These are phyloP conservation scores for Periparus ater DNA, from an alignment of 2,797 vertebrate genomes.

Conservation along the genomic window DNA sequence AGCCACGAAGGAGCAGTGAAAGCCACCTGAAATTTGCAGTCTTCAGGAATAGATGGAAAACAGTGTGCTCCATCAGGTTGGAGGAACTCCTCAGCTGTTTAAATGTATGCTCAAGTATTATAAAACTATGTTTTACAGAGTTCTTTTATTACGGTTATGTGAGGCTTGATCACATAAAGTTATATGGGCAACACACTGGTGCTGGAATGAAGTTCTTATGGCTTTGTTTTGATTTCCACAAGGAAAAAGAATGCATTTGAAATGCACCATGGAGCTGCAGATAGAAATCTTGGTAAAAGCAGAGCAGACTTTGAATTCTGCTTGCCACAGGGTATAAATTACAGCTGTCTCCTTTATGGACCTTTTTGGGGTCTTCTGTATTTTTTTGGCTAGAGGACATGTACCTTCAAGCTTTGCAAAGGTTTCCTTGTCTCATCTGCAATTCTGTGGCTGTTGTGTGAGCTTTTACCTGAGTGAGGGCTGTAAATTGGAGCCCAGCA, in stretches of 20 bases:
- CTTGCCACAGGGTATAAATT: background rate
- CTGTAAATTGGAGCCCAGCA: background rate
- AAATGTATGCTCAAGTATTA: slow-evolving; percentile 31
- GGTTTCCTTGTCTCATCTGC: background rate
- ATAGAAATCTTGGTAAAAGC: slow-evolving; percentile 31
- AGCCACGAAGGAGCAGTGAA: background rate
- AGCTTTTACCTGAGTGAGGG: background rate
- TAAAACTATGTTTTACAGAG: slow-evolving; percentile 42
- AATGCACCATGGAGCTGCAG: slow-evolving; percentile 30
- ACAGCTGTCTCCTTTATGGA: background rate
- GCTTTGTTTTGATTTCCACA: slow-evolving; percentile 49
- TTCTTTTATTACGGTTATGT: slow-evolving; percentile 45
- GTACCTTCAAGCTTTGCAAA: background rate
- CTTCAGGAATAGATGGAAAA: background rate
- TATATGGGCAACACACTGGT: slow-evolving; percentile 29
- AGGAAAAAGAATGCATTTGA: slow-evolving; percentile 38
- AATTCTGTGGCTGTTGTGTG: background rate
- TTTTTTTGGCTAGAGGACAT: background rate
- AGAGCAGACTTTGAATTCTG: slow-evolving; percentile 6
- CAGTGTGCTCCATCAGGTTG: background rate
- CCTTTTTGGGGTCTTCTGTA: background rate
- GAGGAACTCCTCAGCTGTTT: slow-evolving; percentile 1
- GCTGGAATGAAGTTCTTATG: slow-evolving; percentile 47
- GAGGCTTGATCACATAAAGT: slow-evolving; percentile 21
- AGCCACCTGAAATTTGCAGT: background rate